Evolutionary conservation across 2,113 vertebrate genomes (phyloP).

Genomic region (Tachuris rubrigastra): DNA sequence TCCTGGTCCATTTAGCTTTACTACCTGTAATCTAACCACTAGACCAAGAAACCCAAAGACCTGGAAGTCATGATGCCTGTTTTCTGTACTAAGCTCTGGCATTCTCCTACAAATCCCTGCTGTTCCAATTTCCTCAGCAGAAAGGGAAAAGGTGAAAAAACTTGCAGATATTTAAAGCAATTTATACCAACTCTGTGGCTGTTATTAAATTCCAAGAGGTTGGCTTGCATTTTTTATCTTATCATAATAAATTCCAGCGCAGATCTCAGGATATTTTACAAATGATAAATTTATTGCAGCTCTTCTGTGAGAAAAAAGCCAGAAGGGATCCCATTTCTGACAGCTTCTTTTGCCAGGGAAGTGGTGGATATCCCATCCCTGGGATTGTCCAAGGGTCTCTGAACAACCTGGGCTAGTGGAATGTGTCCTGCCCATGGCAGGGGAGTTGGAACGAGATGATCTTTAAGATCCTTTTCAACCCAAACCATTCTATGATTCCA

Average conservation of each 20-base stretch:
- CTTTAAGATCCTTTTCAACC: not conserved
- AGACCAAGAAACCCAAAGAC: not conserved
- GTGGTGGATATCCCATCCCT: not conserved
- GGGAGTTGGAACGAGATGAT: not conserved
- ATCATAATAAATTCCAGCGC: not conserved
- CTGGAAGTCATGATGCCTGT: not conserved
- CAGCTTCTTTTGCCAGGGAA: not conserved
- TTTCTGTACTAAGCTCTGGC: not conserved
- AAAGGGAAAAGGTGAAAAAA: not conserved
- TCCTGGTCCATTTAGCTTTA: not conserved
- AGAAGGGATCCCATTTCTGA: not conserved
- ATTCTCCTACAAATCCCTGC: not conserved
- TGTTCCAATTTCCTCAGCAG: not conserved
- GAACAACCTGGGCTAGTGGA: not conserved
- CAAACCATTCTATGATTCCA: not conserved
- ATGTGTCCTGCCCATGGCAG: not conserved
- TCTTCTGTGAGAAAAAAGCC: not conserved
- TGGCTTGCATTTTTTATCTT: not conserved
- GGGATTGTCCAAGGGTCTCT: rapidly evolving
- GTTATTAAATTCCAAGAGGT: not conserved
- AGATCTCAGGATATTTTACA: not conserved
- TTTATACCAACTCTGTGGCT: not conserved
- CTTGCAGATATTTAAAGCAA: not conserved
- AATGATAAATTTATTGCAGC: not conserved
- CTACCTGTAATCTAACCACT: not conserved